Evolutionary conservation across 37 sponge, comb jelly and placozoan species (phyloP).

Genomic region (Petrosia ficiformis): DNA sequence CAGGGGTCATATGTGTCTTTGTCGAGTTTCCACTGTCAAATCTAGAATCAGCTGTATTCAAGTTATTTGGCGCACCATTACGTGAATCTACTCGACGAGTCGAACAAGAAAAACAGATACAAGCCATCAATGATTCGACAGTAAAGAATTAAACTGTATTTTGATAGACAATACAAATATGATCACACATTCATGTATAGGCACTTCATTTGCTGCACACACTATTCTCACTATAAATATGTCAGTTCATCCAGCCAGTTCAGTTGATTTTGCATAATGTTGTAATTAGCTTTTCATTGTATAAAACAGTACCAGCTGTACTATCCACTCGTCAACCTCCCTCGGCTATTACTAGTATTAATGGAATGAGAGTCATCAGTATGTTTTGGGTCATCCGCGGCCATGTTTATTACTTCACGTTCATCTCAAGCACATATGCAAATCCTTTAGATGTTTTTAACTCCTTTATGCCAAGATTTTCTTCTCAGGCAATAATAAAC

Average conservation of each 20-base stretch:
- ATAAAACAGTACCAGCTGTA: slow-evolving; percentile 48
- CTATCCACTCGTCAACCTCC: slow-evolving; percentile 64
- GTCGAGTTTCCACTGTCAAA: slow-evolving; percentile 56
- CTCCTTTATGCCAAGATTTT: slow-evolving; percentile 13
- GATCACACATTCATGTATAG: too few relatives aligned
- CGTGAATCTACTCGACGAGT: background rate
- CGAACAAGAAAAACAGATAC: background rate
- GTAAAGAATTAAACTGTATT: too few relatives aligned
- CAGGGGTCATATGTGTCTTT: slow-evolving; percentile 12
- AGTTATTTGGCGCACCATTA: slow-evolving; percentile 8
- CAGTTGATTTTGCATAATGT: slow-evolving; percentile 14
- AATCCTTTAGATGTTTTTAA: background rate
- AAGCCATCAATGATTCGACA: background rate
- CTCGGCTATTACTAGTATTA: slow-evolving; percentile 59
- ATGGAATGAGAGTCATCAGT: slow-evolving; percentile 81
- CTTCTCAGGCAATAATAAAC: slow-evolving; percentile 51
- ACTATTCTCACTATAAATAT: too few relatives aligned
- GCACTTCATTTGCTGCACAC: too few relatives aligned
- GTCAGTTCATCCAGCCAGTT: too few relatives aligned
- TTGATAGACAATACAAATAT: too few relatives aligned
- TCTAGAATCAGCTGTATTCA: slow-evolving; percentile 19
- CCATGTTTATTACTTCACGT: slow-evolving; percentile 43
- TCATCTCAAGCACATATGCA: background rate
- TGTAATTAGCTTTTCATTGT: slow-evolving; percentile 61
- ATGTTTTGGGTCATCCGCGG: slow-evolving; percentile 88